Evolutionary conservation across 2,797 vertebrate genomes (phyloP).

Genomic region (Malurus splendens): DNA sequence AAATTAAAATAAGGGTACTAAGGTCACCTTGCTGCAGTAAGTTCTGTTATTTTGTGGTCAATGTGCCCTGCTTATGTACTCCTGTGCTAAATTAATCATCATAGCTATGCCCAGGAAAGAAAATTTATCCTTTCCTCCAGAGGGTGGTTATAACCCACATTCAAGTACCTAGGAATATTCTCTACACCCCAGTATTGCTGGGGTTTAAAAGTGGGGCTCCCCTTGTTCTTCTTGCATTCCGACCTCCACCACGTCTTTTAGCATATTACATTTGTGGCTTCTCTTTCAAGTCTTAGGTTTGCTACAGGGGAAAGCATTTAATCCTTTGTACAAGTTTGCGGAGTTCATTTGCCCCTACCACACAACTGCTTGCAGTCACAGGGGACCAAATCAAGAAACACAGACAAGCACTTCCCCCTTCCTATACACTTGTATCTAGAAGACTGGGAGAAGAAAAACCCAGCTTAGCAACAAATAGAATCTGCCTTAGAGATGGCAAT

Average conservation of each 20-base stretch:
- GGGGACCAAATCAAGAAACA: background rate
- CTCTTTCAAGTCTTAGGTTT: background rate
- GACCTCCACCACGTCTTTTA: background rate
- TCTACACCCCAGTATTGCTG: background rate
- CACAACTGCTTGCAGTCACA: background rate
- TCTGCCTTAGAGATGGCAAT: background rate
- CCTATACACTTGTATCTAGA: background rate
- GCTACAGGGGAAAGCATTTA: background rate
- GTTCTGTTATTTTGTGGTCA: background rate
- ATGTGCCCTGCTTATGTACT: background rate
- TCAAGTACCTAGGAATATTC: background rate
- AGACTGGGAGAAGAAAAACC: background rate
- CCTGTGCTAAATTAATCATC: background rate
- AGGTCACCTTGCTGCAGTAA: background rate
- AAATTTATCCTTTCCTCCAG: background rate
- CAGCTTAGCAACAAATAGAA: background rate
- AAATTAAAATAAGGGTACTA: background rate
- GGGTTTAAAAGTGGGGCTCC: background rate
- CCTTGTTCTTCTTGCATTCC: background rate
- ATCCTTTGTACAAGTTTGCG: background rate
- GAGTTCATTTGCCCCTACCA: background rate
- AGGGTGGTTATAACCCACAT: background rate
- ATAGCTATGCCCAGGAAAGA: background rate
- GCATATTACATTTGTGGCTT: background rate
- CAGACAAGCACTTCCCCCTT: background rate